Conservation (phyloP, 2,888 invertebrate species). For the Nineta flava region DNA sequence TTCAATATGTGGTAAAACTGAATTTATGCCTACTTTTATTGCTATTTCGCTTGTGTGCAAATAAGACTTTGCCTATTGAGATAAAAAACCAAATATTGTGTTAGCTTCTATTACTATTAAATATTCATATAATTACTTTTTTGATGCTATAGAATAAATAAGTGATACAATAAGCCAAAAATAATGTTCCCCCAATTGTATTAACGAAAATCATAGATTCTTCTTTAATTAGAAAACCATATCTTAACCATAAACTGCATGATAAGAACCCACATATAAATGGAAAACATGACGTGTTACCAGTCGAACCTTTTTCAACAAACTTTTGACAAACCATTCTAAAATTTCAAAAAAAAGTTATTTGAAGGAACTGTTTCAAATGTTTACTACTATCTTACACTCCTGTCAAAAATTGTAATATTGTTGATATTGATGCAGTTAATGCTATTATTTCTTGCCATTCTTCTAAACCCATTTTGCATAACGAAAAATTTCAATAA, state of each 20-base stretch:
- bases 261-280: constrained; percentile 64
- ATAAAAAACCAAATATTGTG: too few species aligned
- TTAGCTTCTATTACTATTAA: too few species aligned
- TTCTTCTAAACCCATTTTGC: constrained; percentile 24
- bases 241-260: constrained; percentile 65
- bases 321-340: constrained; percentile 66
- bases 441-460: constrained; percentile 31
- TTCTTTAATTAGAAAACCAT: constrained; percentile 60
- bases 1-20: too few species aligned
- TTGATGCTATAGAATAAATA: constrained; percentile 59
- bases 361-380: constrained; percentile 1
- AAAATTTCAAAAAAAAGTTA: constrained; percentile 21
- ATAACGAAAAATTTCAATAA: not conserved
- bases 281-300: constrained; percentile 58
- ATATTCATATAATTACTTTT: constrained; percentile 31
- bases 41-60: too few species aligned
- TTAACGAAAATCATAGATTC: constrained; percentile 59
- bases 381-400: constrained; percentile 41
- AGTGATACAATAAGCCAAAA: constrained; percentile 49
- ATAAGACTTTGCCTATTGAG: too few species aligned
- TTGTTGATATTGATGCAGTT: constrained; percentile 59
- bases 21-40: too few species aligned
- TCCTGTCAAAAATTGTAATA: constrained; percentile 73
- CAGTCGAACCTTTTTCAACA: constrained; percentile 55
- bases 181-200: constrained; percentile 51